Base-by-base conservation (phyloP, 2,888 invertebrate genomes). In the Drosophila prostipennis region DNA sequence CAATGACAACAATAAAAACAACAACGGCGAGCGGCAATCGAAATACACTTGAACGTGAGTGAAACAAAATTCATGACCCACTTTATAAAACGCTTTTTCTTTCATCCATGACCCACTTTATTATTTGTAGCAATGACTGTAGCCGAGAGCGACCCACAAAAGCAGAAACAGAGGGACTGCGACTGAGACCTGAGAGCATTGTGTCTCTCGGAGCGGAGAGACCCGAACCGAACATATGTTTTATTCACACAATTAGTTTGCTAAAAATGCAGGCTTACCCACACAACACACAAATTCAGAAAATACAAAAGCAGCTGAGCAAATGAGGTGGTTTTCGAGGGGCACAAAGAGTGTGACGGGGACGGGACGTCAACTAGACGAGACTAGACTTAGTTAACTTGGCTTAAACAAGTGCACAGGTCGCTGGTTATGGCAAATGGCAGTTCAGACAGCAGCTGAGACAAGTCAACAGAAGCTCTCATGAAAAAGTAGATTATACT, bases 51-150 rank as follows among this genome's bases (percentile, higher is more conserved):
- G 89, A 90, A 90, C 89, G 90, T 90, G 90, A 90, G 90, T 87
- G 89, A 89, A 90, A 90, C 88, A 90, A 90, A 89, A 90, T 89
- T 91, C 91, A 90, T 90, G 91, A 91, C 90, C 90, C 90, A 90
- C 90, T 90, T 90, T 89, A 77, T 80, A 78, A 87, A 84, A 78
- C 89, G 90, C 88, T 90, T 90, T 90, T 90, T 90, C 91, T 91
- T 90, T 91, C 90, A 90, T 88, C 91, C 90, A 84, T 90, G 90
- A 90, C 90, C 91, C 89, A 90, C 89, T 90, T 89, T 89, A 87
- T 83, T 80, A 87, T 82, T 87, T 87, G 86, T 87, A 82, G 87
- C 87, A 74, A 87, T 74, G 68, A 85, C 79, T 82, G 74, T 67
- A 55, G 53, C 49, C 52, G 69, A 72, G 72, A 63, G 64, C 61